Evolutionary conservation across 2,888 invertebrate genomes (phyloP), one percentile per base, ranked within the genome.

Genomic region (Leptinotarsa juncta): DNA sequence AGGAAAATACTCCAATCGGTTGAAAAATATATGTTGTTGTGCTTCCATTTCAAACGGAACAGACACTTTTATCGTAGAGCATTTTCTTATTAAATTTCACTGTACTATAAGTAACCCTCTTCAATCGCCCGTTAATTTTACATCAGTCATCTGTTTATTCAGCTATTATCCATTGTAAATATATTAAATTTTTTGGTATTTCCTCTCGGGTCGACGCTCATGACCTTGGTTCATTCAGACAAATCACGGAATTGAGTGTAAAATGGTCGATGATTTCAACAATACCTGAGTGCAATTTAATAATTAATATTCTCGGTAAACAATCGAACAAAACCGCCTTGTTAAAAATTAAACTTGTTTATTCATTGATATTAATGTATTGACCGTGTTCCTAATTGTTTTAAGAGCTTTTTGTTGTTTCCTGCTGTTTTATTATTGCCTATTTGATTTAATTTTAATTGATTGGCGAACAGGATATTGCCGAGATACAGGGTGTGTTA

Each of bases 231-330:
- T 26, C 42, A 15, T 23, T 57, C 57, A 23, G 26, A 23, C 15
- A 23, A 7, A 57, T 62, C 62, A 62, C 42, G 62, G 42, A 62
- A 57, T 62, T 3, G n/a, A 42, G 62, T 62, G 62, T 62, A 62
- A 62, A 62, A 62, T 62, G 18, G 62, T 62, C 62, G 62, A 62
- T 62, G 62, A 62, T 62, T 62, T 62, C 62, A 62, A 42, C 62
- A 16, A 57, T 57, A 57, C 16, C 16, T n/a, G 7, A 16, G 62
- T 42, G 62, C 32, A 62, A 62, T 62, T 62, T 18, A 16, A 18
- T n/a, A 18, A 57, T 57, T n/a, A 57, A 57, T 62, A 26, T 57
- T 57, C 57, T 42, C 16, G n/a, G 62, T 62, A 62, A 62, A 62
- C 62, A 62, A 62, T 62, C 7, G n/a, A 32, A 32, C 62, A 62